Evolutionary conservation across 2,797 vertebrate genomes (phyloP).

Genomic region (Diplodus sargus): DNA sequence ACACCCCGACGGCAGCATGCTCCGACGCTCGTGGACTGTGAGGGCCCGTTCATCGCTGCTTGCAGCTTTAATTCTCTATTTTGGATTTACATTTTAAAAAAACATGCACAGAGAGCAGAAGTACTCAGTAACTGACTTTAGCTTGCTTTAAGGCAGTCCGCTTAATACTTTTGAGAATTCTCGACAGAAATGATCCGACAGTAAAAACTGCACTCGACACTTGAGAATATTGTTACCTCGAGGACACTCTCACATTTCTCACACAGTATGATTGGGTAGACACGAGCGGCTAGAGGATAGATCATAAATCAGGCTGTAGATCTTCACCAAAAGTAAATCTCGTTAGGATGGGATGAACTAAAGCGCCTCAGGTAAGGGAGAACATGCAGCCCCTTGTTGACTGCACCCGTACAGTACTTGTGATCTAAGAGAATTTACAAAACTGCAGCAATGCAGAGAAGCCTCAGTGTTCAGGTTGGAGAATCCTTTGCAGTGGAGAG

Average conservation of each 20-base stretch:
- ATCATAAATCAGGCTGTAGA: no score
- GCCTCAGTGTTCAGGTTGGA: background rate
- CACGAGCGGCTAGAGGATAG: no score
- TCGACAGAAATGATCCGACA: no score
- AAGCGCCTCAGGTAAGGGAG: background rate
- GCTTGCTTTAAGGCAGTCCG: no score
- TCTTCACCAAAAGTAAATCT: slow-evolving; percentile 1
- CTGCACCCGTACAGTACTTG: background rate
- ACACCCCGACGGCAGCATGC: no score
- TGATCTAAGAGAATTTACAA: background rate
- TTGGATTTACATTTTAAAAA: background rate
- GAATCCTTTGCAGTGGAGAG: slow-evolving; percentile 9
- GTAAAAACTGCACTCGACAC: no score
- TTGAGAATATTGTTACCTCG: no score
- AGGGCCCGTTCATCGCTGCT: no score
- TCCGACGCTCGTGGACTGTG: no score
- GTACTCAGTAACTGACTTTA: background rate
- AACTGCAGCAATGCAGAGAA: background rate
- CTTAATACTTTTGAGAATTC: no score
- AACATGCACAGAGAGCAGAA: background rate
- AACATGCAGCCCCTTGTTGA: background rate
- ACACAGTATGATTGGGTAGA: no score
- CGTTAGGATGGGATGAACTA: background rate
- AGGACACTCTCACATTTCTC: no score
- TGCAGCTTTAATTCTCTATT: background rate